phyloP scores from a whole-genome alignment of 2,797 vertebrate genomes.

The Microctenopoma stevenorrisi region DNA sequence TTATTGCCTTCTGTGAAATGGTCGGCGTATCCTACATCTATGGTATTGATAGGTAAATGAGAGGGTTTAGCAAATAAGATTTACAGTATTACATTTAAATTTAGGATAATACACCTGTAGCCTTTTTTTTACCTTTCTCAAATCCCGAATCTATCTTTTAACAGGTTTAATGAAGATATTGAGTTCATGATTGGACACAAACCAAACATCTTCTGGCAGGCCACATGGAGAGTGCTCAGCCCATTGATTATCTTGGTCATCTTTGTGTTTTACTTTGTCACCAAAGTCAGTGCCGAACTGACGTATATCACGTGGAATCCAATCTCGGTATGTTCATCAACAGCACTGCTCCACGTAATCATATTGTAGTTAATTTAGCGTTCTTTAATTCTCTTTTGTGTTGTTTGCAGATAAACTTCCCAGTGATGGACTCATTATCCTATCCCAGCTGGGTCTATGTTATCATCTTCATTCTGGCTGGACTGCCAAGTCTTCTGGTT shows the following conservation, averaged over 20 bases:
- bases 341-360: neutral
- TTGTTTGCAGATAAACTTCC: constrained; percentile 83
- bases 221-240: constrained; percentile 89
- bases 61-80: no score
- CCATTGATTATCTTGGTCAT: constrained; percentile 88
- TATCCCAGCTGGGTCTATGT: constrained; percentile 87
- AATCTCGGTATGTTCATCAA: neutral
- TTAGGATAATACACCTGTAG: neutral
- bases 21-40: constrained; percentile 90
- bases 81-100: no score
- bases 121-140: no score
- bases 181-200: constrained; percentile 95
- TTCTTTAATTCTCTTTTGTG: neutral
- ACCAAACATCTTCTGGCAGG: constrained; percentile 95
- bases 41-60: constrained; percentile 81
- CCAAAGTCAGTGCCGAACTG: constrained; percentile 73
- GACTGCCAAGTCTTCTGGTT: constrained; percentile 87
- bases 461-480: constrained; percentile 88
- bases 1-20: constrained; percentile 95
- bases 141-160: constrained; percentile 24
- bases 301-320: neutral
- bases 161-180: constrained; percentile 92
- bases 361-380: no score
- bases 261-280: constrained; percentile 91
- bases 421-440: constrained; percentile 64